phyloP scores from a whole-genome alignment of 2,113 vertebrate species.

The Chaenocephalus aceratus region DNA sequence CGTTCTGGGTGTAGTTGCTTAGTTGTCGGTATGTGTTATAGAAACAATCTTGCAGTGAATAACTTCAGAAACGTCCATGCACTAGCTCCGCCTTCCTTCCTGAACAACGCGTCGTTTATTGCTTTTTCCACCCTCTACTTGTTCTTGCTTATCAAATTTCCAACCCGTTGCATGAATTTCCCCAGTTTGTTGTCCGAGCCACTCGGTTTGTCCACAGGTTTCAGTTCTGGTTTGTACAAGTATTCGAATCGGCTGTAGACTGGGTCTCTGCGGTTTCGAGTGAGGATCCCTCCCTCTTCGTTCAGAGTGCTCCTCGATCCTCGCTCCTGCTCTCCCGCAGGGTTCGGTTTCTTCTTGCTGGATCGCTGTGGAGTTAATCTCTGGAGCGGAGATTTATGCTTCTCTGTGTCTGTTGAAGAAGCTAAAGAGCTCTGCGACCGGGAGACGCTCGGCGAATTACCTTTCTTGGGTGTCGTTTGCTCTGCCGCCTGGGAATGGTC shows the following conservation, averaged over 20 bases:
- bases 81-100: neutral
- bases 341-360: conserved; percentile 56
- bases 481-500: conserved; percentile 26
- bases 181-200: conserved; percentile 89
- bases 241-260: conserved; percentile 90
- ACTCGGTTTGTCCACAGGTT: conserved; percentile 68
- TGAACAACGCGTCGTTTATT: neutral
- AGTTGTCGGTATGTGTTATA: no score
- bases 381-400: conserved; percentile 33
- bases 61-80: no score
- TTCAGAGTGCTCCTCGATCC: conserved; percentile 8
- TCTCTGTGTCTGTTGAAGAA: conserved; percentile 21
- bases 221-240: conserved; percentile 80
- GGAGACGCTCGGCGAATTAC: neutral
- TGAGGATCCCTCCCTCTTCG: neutral
- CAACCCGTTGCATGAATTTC: conserved; percentile 90
- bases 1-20: no score
- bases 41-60: no score
- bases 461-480: conserved; percentile 26
- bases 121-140: conserved; percentile 73
- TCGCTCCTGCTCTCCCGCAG: conserved; percentile 33
- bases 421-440: conserved; percentile 25
- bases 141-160: conserved; percentile 89
- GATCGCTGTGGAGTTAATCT: conserved; percentile 54
- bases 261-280: conserved; percentile 29